Percentiles rank a stretch among this genome's conserved stretches.
Conservation (phyloP, 2,113 vertebrate species). For the Emydura subglobosa region DNA sequence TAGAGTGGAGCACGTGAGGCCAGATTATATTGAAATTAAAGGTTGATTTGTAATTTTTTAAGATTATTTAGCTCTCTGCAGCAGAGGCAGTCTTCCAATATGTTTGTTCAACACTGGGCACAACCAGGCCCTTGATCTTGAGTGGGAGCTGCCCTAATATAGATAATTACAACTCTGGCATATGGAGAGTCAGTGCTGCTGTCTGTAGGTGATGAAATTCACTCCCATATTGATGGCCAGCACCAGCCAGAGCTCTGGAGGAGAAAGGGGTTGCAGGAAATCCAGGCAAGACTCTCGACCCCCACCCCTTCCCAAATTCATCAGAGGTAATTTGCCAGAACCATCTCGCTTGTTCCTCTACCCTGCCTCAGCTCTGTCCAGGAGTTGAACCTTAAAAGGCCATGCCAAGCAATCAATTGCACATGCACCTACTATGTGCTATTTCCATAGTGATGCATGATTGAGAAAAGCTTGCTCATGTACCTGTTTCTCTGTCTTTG, state of each 20-base stretch:
- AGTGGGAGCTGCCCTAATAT: background rate
- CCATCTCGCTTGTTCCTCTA: background rate
- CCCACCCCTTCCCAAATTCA: background rate
- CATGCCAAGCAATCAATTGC: background rate
- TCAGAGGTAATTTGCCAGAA: constrained; percentile 27
- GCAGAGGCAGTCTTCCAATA: fast-evolving
- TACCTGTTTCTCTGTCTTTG: constrained; percentile 59
- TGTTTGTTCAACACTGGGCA: fast-evolving
- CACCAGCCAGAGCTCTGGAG: background rate
- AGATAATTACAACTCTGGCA: fast-evolving
- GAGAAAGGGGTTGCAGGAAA: background rate
- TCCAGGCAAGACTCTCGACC: background rate
- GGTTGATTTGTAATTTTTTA: background rate
- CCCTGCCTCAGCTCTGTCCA: background rate
- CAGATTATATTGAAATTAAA: background rate
- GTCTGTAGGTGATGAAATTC: fast-evolving
- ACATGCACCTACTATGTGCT: background rate
- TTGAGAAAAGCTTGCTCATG: background rate
- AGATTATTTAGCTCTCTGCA: background rate
- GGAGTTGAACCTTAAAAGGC: background rate
- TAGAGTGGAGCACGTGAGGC: background rate
- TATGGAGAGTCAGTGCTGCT: fast-evolving
- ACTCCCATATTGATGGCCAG: background rate
- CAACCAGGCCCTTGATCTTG: background rate
- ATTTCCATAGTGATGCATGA: background rate